phyloP scores from a whole-genome alignment of 2,797 vertebrate species.

The Ptychadena robeensis region DNA sequence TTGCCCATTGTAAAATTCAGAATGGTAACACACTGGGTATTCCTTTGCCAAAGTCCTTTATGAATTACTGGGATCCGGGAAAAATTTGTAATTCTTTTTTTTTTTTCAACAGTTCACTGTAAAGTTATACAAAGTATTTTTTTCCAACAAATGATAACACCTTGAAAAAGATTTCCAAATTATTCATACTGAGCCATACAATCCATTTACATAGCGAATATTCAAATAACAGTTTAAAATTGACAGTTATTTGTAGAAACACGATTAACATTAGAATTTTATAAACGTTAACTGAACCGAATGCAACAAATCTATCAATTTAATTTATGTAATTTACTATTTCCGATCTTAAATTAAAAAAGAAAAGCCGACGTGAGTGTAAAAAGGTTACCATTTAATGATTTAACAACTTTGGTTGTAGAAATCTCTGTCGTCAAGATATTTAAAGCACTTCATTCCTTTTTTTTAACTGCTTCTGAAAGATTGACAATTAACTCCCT shows the following conservation, averaged over 20 bases:
- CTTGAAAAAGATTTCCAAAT: not conserved
- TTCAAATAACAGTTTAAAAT: not conserved
- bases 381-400: constrained; percentile 18
- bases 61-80: too few relatives aligned
- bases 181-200: constrained; percentile 20
- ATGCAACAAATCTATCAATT: not conserved
- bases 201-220: not conserved
- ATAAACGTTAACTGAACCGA: not conserved
- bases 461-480: constrained; percentile 50
- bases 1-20: constrained; percentile 6
- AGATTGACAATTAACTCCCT: constrained; percentile 60
- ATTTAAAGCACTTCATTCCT: constrained; percentile 36
- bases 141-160: not conserved
- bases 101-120: not conserved
- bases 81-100: too few relatives aligned
- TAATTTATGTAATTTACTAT: not conserved
- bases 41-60: not conserved
- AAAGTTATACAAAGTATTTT: not conserved
- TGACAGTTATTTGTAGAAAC: not conserved
- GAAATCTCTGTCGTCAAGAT: not conserved
- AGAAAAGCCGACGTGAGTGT: not conserved
- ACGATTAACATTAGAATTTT: not conserved
- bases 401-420: constrained; percentile 40
- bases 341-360: not conserved
- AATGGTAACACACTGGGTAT: constrained; percentile 1